Conservation (phyloP, 2,113 vertebrate species). For the Hepsetus odoe region DNA sequence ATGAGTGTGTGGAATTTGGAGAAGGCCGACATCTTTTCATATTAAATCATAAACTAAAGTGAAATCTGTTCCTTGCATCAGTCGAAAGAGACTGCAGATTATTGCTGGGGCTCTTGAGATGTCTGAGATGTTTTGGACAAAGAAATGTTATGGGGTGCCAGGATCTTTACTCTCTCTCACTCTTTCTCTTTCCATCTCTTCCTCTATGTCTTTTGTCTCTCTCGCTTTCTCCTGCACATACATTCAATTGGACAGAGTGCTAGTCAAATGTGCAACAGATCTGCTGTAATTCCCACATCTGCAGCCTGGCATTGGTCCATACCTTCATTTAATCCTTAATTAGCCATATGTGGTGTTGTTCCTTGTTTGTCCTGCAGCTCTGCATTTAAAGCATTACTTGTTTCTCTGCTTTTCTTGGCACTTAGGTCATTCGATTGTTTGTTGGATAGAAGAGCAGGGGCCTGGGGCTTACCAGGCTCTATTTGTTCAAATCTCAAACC, state of each 20-base stretch:
- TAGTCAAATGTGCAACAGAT: slow-evolving; percentile 24
- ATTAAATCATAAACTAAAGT: slow-evolving; percentile 13
- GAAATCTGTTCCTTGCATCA: slow-evolving; percentile 44
- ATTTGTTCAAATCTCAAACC: slow-evolving; percentile 12
- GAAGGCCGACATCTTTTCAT: slow-evolving; percentile 6
- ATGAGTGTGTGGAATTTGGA: slow-evolving; percentile 3
- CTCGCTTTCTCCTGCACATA: not conserved
- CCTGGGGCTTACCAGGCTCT: slow-evolving; percentile 20
- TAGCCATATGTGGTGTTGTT: slow-evolving; percentile 22
- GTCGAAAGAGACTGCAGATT: slow-evolving; percentile 5
- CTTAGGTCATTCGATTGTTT: slow-evolving; percentile 29
- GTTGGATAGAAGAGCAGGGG: slow-evolving; percentile 10
- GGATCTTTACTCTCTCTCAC: not conserved
- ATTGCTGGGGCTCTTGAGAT: slow-evolving; percentile 37
- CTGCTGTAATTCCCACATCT: slow-evolving; percentile 18
- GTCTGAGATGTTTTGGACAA: slow-evolving; percentile 32
- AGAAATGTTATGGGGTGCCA: slow-evolving; percentile 8
- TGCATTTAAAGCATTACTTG: slow-evolving; percentile 27
- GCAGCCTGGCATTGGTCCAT: slow-evolving; percentile 34
- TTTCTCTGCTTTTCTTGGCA: slow-evolving; percentile 42
- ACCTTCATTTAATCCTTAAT: slow-evolving; percentile 48
- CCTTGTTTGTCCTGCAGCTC: slow-evolving; percentile 28
- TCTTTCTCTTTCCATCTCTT: too few species aligned
- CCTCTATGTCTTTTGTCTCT: not conserved
- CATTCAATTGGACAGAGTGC: not conserved